Evolutionary conservation across 2,797 vertebrate species (phyloP), one percentile per base, ranked within the genome.

Genomic region (Phyllotis vaccarum): DNA sequence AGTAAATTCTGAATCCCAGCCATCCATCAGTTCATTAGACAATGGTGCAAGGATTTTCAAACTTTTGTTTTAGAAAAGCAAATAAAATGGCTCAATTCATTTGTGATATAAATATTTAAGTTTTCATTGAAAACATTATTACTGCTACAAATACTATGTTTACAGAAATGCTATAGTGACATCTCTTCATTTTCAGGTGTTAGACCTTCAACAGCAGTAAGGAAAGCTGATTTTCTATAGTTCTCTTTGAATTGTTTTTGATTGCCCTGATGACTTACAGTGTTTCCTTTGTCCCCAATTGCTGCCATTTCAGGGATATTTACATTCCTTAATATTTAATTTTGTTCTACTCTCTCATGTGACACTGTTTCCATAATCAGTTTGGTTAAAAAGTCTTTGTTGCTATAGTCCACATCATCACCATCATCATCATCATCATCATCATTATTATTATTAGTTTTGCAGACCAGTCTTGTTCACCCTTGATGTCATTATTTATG

Each of bases 401-500:
- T n/a, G 37, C 8, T 54, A 46, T 27, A 86, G 17, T 31, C 3
- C 22, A 3, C 3, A 49, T n/a, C n/a, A n/a, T n/a, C n/a, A n/a
- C n/a, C n/a, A n/a, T n/a, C n/a, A n/a, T n/a, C n/a, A n/a, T n/a
- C n/a, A n/a, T n/a, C n/a, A n/a, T n/a, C n/a, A n/a, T n/a, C n/a
- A n/a, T n/a, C n/a, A n/a, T 72, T 52, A 58, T 93, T 81, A 29
- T 95, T 85, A 80, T 93, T 58, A 78, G 31, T 78, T 76, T 82
- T 82, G 13, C 56, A 62, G 66, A 62, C 79, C 43, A 68, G 9
- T 62, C 13, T 86, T 79, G 34, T 5, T 21, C 72, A 1, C 60
- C 29, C 4, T 66, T 91, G 31, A 60, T 66, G 17, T 17, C 79
- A 78, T 72, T 56, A 0, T 78, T 76, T 78, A 46, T 21, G 21